Evolutionary conservation across 2,797 vertebrate species (phyloP).

Genomic region (Sebastes kiyomatsui): DNA sequence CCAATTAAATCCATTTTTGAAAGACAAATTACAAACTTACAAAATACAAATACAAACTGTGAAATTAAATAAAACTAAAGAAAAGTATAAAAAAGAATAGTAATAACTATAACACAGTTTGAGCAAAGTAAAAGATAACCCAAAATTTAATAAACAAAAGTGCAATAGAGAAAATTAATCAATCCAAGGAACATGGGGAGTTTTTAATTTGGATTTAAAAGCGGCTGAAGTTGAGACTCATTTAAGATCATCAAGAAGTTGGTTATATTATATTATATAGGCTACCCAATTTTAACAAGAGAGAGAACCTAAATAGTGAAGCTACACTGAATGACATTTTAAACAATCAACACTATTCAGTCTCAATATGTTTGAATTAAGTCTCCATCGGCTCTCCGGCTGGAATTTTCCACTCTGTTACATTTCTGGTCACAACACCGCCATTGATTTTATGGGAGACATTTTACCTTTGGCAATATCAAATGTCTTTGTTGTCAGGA

Average conservation of each 20-base stretch:
- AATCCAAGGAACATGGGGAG: not conserved
- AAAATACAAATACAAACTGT: not conserved
- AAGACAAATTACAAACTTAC: too few species aligned
- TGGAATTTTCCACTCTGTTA: not conserved
- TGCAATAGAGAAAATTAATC: not conserved
- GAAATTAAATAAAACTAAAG: not conserved
- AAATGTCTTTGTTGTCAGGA: slow-evolving; percentile 1
- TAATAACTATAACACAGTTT: not conserved
- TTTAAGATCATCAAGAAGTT: not conserved
- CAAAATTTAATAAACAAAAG: slow-evolving; percentile 7
- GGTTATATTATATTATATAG: not conserved
- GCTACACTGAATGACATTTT: not conserved
- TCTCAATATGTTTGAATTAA: not conserved
- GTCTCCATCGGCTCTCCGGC: not conserved
- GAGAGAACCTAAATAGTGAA: not conserved
- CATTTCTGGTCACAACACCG: not conserved
- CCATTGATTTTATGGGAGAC: not conserved
- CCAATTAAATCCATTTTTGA: not conserved
- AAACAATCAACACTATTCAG: not conserved
- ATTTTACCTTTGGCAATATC: not conserved
- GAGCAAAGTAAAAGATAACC: not conserved
- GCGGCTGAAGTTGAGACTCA: not conserved
- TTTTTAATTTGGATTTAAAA: slow-evolving; percentile 18
- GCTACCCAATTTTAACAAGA: not conserved
- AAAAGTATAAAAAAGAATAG: not conserved